These are phyloP conservation scores for Automeris io DNA, from an alignment of 2,888 invertebrate genomes.

Conservation along the genomic window DNA sequence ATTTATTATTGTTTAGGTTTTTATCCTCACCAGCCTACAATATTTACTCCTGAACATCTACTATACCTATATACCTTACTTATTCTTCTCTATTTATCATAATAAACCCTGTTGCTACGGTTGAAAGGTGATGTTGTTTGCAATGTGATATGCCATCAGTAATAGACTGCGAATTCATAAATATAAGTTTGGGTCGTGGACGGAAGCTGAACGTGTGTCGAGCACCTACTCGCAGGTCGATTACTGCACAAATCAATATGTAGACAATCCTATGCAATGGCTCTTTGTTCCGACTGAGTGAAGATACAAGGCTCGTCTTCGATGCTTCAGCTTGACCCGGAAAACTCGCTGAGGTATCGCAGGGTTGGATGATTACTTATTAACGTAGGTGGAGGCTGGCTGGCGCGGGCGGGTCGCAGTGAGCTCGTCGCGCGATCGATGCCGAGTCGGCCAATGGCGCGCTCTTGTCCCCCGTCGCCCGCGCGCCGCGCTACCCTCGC, in stretches of 20 bases:
- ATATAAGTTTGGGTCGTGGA: conserved; percentile 48
- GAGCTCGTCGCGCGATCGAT: conserved; percentile 73
- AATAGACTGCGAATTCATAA: conserved; percentile 37
- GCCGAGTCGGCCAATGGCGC: conserved; percentile 73
- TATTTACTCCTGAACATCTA: too few relatives aligned
- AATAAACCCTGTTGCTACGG: too few relatives aligned
- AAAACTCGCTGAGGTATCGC: conserved; percentile 72
- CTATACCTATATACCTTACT: too few relatives aligned
- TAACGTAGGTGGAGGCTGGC: conserved; percentile 76
- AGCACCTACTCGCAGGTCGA: conserved; percentile 66
- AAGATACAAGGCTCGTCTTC: conserved; percentile 67
- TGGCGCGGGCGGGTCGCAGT: conserved; percentile 68
- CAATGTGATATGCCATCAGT: conserved; percentile 6
- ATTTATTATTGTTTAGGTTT: too few relatives aligned
- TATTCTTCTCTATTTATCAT: too few relatives aligned
- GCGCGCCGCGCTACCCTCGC: conserved; percentile 63
- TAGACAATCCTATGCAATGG: conserved; percentile 60
- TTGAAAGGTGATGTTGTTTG: too few relatives aligned
- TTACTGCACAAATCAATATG: conserved; percentile 70
- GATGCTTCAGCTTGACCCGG: conserved; percentile 67
- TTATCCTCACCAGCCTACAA: too few relatives aligned
- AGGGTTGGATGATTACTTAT: conserved; percentile 76
- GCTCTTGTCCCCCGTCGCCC: conserved; percentile 58
- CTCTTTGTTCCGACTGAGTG: conserved; percentile 69
- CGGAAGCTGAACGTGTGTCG: conserved; percentile 45